Evolutionary conservation across 2,888 invertebrate genomes (phyloP), one percentile per base, ranked within the genome.

Genomic region (Andrena minutula): DNA sequence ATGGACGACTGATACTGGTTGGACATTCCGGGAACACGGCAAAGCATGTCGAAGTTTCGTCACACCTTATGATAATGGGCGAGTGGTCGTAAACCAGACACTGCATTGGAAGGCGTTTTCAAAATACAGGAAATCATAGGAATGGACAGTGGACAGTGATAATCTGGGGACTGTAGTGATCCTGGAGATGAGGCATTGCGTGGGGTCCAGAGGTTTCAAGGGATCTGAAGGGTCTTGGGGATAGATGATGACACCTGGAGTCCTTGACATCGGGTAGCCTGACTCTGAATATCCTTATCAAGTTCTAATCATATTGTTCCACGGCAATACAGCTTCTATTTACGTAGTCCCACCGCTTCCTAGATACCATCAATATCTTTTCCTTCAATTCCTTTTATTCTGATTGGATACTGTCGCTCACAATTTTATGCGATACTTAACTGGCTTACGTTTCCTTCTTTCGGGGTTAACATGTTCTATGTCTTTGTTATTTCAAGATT

Each of bases 1-100:
- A 51, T 28, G 66, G 75, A 70, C 65, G 56, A 73, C 66, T 82
- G 69, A 56, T 64, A 53, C 51, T 20, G 74, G 28, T 61, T 63
- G 71, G 61, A 82, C 70, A 35, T 51, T 64, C n/a, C n/a, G 41
- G 2, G 16, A 10, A 80, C 63, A 63, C n/a, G 26, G 2, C 5
- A 35, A 35, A 51, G 58, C 56, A n/a, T 56, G 79, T 79, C 28
- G 8, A 10, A n/a, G n/a, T 26, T 26, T 10, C 28, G 2, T 4
- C 12, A 41, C 0, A 20, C 16, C 7, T 49, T 8, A 20, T 6
- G 6, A 2, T n/a, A 5, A 20, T 53, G 30, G 2, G 26, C 10
- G 2, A 63, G 7, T 35, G 35, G 20, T 8, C 41, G n/a, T 23
- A 23, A 7, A n/a, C 20, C n/a, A 35, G 32, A 10, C 6, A 20